A percentile compares a stretch with the other conserved stretches of the same genome.
Conservation (phyloP, 2,888 invertebrate genomes). For the Hypercompe scribonia region DNA sequence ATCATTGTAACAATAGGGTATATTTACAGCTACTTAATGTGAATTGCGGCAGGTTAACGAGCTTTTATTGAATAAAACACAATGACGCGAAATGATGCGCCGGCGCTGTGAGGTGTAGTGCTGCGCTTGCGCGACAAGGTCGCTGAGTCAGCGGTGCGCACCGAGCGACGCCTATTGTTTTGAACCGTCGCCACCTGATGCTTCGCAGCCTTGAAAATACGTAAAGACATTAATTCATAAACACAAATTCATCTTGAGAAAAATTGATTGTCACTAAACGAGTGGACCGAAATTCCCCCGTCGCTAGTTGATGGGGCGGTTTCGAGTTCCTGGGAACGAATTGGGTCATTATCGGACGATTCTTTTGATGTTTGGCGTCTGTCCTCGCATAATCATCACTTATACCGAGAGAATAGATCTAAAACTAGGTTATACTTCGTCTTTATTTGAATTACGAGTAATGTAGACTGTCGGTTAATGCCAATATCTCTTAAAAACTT, state of each 20-base stretch:
- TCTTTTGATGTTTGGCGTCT: background rate
- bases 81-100: slow-evolving; percentile 53
- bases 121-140: slow-evolving; percentile 45
- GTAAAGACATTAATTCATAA: slow-evolving; percentile 10
- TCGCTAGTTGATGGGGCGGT: background rate
- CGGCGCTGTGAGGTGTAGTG: slow-evolving; percentile 4
- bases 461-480: background rate
- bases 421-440: too few species aligned
- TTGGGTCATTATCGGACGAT: background rate
- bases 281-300: too few species aligned
- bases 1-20: slow-evolving; percentile 43
- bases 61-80: slow-evolving; percentile 53
- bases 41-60: slow-evolving; percentile 50
- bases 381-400: too few species aligned
- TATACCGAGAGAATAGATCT: too few species aligned
- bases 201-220: slow-evolving; percentile 18
- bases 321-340: background rate
- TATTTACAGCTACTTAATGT: slow-evolving; percentile 52
- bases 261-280: too few species aligned
- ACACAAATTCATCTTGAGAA: background rate
- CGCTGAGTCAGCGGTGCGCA: slow-evolving; percentile 50
- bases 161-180: slow-evolving; percentile 46
- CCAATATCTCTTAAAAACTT: background rate
- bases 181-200: slow-evolving; percentile 42
- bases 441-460: too few species aligned